These are phyloP conservation scores for Ellobium chinense DNA, from an alignment of 2,888 invertebrate species.

Conservation along the genomic window DNA sequence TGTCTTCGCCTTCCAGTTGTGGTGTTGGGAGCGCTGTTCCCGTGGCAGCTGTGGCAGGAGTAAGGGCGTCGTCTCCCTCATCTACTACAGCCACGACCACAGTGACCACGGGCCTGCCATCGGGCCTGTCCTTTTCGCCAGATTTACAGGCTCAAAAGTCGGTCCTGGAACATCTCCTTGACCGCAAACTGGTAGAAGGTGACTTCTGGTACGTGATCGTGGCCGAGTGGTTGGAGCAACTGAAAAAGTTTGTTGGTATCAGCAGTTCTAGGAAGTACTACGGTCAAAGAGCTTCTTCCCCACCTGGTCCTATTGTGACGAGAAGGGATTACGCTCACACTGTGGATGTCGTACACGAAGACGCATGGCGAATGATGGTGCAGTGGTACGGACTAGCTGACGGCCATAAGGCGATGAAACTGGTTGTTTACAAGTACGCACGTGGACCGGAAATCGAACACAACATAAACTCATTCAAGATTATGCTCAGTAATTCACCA, in stretches of 20 bases:
- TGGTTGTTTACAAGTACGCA: conserved; percentile 70
- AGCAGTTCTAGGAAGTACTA: conserved; percentile 69
- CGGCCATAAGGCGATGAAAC: conserved; percentile 71
- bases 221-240: conserved; percentile 73
- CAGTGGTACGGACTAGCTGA: conserved; percentile 74
- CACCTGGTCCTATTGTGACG: conserved; percentile 71
- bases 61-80: conserved; percentile 37
- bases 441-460: conserved; percentile 74
- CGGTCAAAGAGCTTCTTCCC: conserved; percentile 61
- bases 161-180: conserved; percentile 69
- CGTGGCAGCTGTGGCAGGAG: conserved; percentile 41
- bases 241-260: conserved; percentile 71
- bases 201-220: conserved; percentile 75
- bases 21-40: conserved; percentile 15
- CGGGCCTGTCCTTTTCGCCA: conserved; percentile 51
- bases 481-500: conserved; percentile 66
- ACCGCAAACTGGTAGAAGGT: conserved; percentile 67
- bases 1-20: conserved; percentile 48
- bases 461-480: conserved; percentile 72
- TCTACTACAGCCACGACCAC: conserved; percentile 15
- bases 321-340: conserved; percentile 71
- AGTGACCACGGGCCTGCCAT: conserved; percentile 12
- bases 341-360: conserved; percentile 72
- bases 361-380: conserved; percentile 70
- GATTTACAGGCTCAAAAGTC: conserved; percentile 67